These are phyloP conservation scores for Rhyzopertha dominica DNA, from an alignment of 1,140 invertebrate genomes.

Conservation along the genomic window DNA sequence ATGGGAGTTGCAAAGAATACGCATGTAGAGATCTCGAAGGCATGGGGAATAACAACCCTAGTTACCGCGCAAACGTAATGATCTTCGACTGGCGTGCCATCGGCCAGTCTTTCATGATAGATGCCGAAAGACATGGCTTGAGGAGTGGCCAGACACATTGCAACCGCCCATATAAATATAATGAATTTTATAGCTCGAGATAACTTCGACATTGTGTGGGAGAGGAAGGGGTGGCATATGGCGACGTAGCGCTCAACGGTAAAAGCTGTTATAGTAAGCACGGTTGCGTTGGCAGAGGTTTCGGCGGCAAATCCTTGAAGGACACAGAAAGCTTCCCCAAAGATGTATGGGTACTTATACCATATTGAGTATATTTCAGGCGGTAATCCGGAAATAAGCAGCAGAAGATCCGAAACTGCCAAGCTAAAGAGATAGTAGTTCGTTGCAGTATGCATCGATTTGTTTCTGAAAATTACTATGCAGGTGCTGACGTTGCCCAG, in stretches of 20 bases:
- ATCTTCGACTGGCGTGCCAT: constrained; percentile 53
- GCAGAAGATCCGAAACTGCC: constrained; percentile 70
- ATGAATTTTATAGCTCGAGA: constrained; percentile 67
- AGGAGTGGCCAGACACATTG: constrained; percentile 72
- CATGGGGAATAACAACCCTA: constrained; percentile 52
- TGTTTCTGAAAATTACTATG: constrained; percentile 71
- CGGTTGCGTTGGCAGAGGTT: constrained; percentile 88
- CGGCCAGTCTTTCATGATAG: constrained; percentile 48
- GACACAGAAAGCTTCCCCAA: constrained; percentile 81
- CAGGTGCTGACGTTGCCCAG: constrained; percentile 75
- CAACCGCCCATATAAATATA: constrained; percentile 69
- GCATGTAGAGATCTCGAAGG: constrained; percentile 68
- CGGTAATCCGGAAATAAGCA: constrained; percentile 60
- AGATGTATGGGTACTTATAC: constrained; percentile 78
- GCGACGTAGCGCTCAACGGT: constrained; percentile 93
- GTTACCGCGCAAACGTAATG: constrained; percentile 35
- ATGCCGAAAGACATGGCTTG: constrained; percentile 72
- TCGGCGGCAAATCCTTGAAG: constrained; percentile 79
- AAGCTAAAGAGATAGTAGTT: constrained; percentile 78
- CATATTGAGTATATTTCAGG: constrained; percentile 67
- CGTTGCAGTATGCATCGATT: constrained; percentile 69
- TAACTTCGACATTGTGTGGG: constrained; percentile 78
- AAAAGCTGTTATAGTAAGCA: constrained; percentile 89
- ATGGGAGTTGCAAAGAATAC: constrained; percentile 76
- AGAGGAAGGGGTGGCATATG: constrained; percentile 87